Base-by-base conservation (phyloP, 2,797 vertebrate species). In the Lacerta agilis region DNA sequence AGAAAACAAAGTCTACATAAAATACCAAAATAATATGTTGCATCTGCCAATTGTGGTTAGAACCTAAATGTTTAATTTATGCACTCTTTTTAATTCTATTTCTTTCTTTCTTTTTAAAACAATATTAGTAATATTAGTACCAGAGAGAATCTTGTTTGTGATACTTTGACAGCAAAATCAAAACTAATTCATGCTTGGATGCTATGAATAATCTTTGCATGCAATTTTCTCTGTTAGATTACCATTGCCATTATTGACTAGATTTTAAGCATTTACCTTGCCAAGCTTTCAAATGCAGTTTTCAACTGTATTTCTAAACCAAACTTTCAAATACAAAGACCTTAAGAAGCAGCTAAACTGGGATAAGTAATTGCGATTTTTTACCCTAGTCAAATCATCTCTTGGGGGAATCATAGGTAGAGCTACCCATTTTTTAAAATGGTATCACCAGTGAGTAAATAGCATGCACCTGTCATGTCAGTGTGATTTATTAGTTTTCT, bases 171-270 rank as follows among this genome's bases (percentile, higher is more conserved):
- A 29, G 27, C 66, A 43, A 83, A 72, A 29, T n/a, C 41, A 6
- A 66, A 88, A 84, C 64, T 18, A 86, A 88, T 0, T 5, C 79
- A 76, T 1, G 25, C 1, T 3, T 27, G 41, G 13, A 58, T 9
- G 41, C 41, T 11, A 25, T 43, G 58, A 27, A 33, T 55, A 72
- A 73, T 5, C 4, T 58, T 33, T 64, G 41, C 71, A 20, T 41
- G 20, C 29, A 10, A 7, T 36, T 79, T 13, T 55, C 25, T 45
- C 33, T 36, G 29, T 2, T 43, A 25, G 41, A 49, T 66, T 0
- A 18, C 9, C 10, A 79, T 58, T 87, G 81, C 49, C 86, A 41
- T 25, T 49, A 91, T 55, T 41, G 61, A 45, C 38, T 85, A 61
- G 83, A 20, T 58, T 76, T 20, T 8, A 82, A 17, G 38, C 13